Evolutionary conservation across 2,797 vertebrate genomes (phyloP), one percentile per base, ranked within the genome.

Genomic region (Trematomus bernacchii): DNA sequence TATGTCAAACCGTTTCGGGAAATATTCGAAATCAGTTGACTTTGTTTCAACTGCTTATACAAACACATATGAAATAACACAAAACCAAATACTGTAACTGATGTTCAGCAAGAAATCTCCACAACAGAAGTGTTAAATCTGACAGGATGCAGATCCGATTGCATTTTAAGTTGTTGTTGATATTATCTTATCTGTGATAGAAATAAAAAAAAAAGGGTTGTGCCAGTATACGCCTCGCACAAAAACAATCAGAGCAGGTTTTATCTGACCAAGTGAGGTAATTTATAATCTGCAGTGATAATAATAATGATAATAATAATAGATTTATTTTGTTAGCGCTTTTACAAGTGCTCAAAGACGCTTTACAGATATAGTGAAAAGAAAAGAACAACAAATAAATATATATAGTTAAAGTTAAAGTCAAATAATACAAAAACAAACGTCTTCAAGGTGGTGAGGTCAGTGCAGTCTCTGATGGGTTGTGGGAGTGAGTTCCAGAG

Each of bases 201-300:
- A 3, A 55, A 70, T 33, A 37, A 7, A 11, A 37, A 57, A 64
- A 19, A 53, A 40, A n/a, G 7, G 42, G 27, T 50, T 48, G 63
- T 66, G 43, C 67, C 43, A 51, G 54, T 62, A 2, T 8, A 50
- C 21, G 40, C 71, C 63, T 77, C 50, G 75, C 15, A 87, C 79
- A 57, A 30, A 77, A 76, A 69, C 62, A 66, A 73, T 74, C 21
- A 71, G 6, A 6, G 3, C 19, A 5, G 8, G 21, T 21, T 65
- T 86, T 91, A 87, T 87, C 77, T 61, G 65, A 30, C 6, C 10
- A 19, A 48, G 50, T 61, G 43, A 57, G 30, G 71, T 77, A 62
- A 83, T 43, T 83, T 14, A 83, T 80, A 80, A 68, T 60, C 30
- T 11, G 19, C 13, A 61, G 1, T 73, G 77, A 73, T 79, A 4